These are phyloP conservation scores for Heliconius aoede DNA, from an alignment of 2,888 invertebrate genomes.

Conservation along the genomic window DNA sequence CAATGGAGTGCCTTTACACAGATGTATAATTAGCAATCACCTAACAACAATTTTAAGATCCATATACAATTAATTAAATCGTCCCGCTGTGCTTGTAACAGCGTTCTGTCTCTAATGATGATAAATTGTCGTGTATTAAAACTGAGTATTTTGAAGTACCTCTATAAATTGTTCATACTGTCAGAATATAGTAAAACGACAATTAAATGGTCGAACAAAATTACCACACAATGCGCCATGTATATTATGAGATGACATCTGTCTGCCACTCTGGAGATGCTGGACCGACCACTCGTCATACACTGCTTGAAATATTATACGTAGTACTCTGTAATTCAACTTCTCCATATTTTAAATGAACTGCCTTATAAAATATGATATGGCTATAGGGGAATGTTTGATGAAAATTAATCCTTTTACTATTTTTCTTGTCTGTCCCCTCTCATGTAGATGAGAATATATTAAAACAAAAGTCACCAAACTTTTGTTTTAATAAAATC, in stretches of 20 bases:
- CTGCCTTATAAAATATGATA: background rate
- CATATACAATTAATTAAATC: conserved; percentile 23
- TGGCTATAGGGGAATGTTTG: background rate
- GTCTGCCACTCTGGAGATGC: conserved; percentile 60
- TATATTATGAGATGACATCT: conserved; percentile 79
- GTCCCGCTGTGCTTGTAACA: conserved; percentile 25
- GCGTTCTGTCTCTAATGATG: conserved; percentile 64
- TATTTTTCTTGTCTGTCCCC: background rate
- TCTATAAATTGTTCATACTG: conserved; percentile 77
- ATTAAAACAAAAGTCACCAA: too few relatives aligned
- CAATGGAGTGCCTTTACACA: too few relatives aligned
- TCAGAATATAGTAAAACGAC: conserved; percentile 74
- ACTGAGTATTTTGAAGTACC: conserved; percentile 73
- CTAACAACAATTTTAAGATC: background rate
- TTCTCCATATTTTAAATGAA: conserved; percentile 19
- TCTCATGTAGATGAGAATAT: background rate
- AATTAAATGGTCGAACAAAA: conserved; percentile 77
- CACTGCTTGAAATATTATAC: conserved; percentile 54
- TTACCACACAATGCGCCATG: conserved; percentile 81
- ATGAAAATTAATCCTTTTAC: background rate
- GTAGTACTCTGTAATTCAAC: conserved; percentile 44
- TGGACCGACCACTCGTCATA: conserved; percentile 69
- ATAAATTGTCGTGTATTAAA: conserved; percentile 71
- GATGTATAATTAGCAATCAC: background rate
- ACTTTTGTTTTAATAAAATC: background rate